Evolutionary conservation across 2,113 vertebrate genomes (phyloP).

Genomic region (Asarcornis scutulata): DNA sequence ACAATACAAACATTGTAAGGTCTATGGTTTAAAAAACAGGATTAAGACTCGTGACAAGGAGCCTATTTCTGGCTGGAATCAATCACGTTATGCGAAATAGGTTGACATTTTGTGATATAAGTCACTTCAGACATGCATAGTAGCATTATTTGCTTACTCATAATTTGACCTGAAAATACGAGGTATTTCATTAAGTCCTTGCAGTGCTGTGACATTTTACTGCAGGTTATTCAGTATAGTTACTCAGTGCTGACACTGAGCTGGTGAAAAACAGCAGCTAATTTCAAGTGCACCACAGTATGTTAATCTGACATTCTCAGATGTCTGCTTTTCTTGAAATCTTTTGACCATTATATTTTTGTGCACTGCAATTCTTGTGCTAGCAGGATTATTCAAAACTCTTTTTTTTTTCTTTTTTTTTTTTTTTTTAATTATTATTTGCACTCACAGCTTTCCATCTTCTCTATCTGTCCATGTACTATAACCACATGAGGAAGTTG

Average conservation of each 20-base stretch:
- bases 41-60: background rate
- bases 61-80: background rate
- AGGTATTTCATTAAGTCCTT: background rate
- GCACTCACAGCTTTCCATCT: background rate
- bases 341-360: background rate
- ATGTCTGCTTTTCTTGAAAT: background rate
- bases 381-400: background rate
- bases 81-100: background rate
- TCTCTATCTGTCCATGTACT: background rate
- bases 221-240: background rate
- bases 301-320: background rate
- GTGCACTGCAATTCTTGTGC: background rate
- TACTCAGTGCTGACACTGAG: background rate
- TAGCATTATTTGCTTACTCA: background rate
- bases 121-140: background rate
- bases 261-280: rapidly evolving
- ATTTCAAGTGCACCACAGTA: background rate
- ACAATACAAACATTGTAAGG: background rate
- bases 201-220: background rate
- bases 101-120: conserved; percentile 3
- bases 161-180: conserved; percentile 6
- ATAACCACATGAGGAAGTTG: background rate
- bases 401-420: background rate
- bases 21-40: background rate
- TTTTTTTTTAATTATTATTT: background rate